These are phyloP conservation scores for Epinephelus cyanopodus DNA, from an alignment of 2,113 vertebrate genomes.

Conservation along the genomic window DNA sequence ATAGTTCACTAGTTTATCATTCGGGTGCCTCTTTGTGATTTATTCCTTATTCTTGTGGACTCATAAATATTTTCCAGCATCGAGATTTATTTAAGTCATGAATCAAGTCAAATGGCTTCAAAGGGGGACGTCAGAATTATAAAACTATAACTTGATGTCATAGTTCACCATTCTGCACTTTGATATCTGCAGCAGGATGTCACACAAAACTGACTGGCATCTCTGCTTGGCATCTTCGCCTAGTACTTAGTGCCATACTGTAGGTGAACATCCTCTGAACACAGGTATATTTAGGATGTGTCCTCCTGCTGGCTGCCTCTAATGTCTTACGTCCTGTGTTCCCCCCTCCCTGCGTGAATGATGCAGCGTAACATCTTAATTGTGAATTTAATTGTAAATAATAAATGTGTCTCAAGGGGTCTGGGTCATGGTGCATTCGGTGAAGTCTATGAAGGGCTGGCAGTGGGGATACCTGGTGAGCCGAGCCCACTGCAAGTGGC, in stretches of 20 bases:
- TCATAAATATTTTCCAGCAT: slow-evolving; percentile 40
- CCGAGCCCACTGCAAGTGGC: slow-evolving; percentile 96
- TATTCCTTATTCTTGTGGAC: slow-evolving; percentile 4
- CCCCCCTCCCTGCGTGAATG: not conserved
- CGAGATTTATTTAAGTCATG: not conserved
- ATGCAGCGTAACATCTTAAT: slow-evolving; percentile 3
- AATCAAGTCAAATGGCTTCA: slow-evolving; percentile 27
- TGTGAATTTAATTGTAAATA: slow-evolving; percentile 17
- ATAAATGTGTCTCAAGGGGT: slow-evolving; percentile 85
- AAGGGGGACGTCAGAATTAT: not conserved
- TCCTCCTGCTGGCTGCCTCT: slow-evolving; percentile 4
- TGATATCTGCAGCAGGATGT: not conserved
- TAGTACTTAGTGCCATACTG: not conserved
- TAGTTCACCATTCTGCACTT: not conserved
- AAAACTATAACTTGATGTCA: slow-evolving; percentile 14
- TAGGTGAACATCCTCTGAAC: not conserved
- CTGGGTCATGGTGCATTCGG: slow-evolving; percentile 98
- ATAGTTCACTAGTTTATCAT: slow-evolving; percentile 43
- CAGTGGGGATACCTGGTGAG: slow-evolving; percentile 92
- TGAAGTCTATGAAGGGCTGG: slow-evolving; percentile 98
- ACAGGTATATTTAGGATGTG: not conserved
- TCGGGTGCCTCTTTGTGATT: slow-evolving; percentile 29
- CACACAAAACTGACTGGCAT: not conserved
- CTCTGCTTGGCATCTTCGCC: not conserved
- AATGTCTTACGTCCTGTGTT: not conserved